These are phyloP conservation scores for Clytia hemisphaerica DNA, from an alignment of 30 jellyfish, hydroid and myxozoan species.

Conservation along the genomic window DNA sequence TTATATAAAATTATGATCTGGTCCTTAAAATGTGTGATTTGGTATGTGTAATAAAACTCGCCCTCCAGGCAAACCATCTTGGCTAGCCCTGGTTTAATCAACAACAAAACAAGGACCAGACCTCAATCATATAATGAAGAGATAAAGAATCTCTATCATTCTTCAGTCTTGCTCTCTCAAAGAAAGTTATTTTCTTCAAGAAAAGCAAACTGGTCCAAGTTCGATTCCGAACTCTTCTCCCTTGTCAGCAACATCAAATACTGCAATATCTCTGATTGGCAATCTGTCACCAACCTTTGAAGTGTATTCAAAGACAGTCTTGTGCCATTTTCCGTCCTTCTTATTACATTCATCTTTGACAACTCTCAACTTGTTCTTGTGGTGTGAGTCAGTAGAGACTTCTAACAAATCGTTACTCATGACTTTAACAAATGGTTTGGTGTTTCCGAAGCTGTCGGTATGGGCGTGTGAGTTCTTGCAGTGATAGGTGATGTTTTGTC, in stretches of 20 bases:
- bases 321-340: constrained; percentile 97
- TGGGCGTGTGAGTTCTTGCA: constrained; percentile 89
- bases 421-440: constrained; percentile 42
- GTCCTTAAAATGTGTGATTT: too few species aligned
- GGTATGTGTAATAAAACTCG: too few species aligned
- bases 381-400: constrained; percentile 40
- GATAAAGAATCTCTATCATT: too few species aligned
- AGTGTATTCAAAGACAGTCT: constrained; percentile 73
- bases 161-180: too few species aligned
- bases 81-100: too few species aligned
- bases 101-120: too few species aligned
- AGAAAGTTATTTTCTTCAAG: too few species aligned
- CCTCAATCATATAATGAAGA: too few species aligned
- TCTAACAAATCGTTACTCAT: constrained; percentile 60
- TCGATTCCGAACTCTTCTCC: constrained; percentile 91
- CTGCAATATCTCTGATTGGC: constrained; percentile 88
- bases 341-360: constrained; percentile 54
- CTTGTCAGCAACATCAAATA: constrained; percentile 82
- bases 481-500: constrained; percentile 81
- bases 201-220: constrained; percentile 89
- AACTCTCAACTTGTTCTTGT: constrained; percentile 27
- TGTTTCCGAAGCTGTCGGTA: constrained; percentile 21
- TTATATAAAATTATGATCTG: too few species aligned
- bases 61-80: too few species aligned
- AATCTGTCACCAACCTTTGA: constrained; percentile 42